Percentiles rank a stretch among this genome's conserved stretches.
phyloP scores from a whole-genome alignment of 1,140 invertebrate genomes.

The Drosophila novamexicana region DNA sequence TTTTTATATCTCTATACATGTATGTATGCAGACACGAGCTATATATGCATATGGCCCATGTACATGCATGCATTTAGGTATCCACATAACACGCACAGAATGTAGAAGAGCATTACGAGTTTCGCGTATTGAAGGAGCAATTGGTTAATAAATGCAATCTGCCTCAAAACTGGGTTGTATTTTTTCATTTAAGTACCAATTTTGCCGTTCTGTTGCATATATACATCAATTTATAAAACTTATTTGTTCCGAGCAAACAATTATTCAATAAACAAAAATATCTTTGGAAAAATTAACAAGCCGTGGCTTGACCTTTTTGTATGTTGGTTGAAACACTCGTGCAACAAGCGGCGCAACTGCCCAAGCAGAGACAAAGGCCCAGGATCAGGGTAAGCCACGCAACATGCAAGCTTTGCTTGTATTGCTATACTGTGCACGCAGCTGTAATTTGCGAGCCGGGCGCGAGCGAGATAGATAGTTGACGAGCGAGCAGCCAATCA shows the following conservation, averaged over 20 bases:
- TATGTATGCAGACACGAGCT: not conserved
- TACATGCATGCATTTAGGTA: too few species aligned
- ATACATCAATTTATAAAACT: slow-evolving; percentile 8
- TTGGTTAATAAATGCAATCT: too few species aligned
- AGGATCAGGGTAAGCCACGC: not conserved
- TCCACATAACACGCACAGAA: too few species aligned
- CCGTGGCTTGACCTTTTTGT: not conserved
- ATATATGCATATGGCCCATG: too few species aligned
- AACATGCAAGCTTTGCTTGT: not conserved
- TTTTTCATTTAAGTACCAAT: too few species aligned
- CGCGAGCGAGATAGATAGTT: not conserved
- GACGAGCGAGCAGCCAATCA: slow-evolving; percentile 45
- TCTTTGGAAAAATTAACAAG: not conserved
- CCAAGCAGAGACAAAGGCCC: not conserved
- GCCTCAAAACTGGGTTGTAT: too few species aligned
- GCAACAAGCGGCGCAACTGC: slow-evolving; percentile 3
- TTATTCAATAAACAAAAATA: slow-evolving; percentile 2
- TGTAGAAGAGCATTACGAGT: too few species aligned
- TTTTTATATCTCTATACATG: not conserved
- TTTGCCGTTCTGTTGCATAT: too few species aligned
- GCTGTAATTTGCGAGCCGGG: not conserved
- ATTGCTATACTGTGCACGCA: slow-evolving; percentile 10
- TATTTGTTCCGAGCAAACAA: not conserved
- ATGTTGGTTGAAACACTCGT: not conserved
- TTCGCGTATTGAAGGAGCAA: too few species aligned